These are phyloP conservation scores for Sakesphorus luctuosus DNA, from an alignment of 2,113 vertebrate species.

Conservation along the genomic window DNA sequence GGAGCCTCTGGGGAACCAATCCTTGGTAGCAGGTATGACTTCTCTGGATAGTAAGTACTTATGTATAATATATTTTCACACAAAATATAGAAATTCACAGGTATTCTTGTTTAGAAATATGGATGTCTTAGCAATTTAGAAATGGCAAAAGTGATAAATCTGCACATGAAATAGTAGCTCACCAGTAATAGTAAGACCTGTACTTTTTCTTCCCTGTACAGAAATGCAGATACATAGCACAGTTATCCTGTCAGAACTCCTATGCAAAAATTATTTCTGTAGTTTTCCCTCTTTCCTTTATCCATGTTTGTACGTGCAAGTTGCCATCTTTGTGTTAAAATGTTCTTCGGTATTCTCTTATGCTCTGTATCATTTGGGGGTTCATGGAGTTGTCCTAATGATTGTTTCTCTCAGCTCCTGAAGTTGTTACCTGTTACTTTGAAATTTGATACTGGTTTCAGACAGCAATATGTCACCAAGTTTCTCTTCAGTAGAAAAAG, in stretches of 20 bases:
- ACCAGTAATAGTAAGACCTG: neutral
- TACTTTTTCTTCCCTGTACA: neutral
- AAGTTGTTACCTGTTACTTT: slow-evolving; percentile 2
- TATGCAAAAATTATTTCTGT: neutral
- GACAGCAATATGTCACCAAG: neutral
- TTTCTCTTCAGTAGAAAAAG: neutral
- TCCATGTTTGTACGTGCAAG: neutral
- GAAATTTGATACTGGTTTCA: neutral
- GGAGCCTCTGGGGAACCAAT: slow-evolving; percentile 84
- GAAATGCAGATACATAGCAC: neutral
- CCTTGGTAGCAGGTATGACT: slow-evolving; percentile 83
- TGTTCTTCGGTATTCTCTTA: neutral
- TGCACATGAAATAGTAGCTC: neutral
- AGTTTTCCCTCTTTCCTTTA: neutral
- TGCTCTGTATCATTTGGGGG: neutral
- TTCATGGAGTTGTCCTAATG: neutral
- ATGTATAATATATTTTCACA: neutral
- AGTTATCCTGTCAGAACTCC: neutral
- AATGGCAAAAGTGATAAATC: neutral
- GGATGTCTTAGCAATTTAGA: neutral
- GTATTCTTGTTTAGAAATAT: neutral
- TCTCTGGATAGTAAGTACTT: neutral
- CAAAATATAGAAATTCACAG: neutral
- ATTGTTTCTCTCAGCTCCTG: neutral
- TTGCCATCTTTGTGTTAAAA: neutral